Evolutionary conservation across 2,113 vertebrate species (phyloP).

Genomic region (Catharus fuscescens): DNA sequence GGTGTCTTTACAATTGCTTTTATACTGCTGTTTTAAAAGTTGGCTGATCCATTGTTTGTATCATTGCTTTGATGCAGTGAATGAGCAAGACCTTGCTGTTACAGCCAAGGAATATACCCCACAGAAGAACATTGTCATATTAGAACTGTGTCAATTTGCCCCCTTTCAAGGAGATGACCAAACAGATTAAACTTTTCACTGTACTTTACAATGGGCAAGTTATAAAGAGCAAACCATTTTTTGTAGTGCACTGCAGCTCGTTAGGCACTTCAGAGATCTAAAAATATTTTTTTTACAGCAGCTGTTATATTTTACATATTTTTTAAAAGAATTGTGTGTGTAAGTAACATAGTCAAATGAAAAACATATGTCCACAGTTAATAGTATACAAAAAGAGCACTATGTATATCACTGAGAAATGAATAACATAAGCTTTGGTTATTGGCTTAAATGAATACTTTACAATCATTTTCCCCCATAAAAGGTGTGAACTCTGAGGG

Average conservation of each 20-base stretch:
- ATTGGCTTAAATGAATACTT: constrained; percentile 77
- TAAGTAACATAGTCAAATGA: constrained; percentile 73
- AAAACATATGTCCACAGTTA: constrained; percentile 74
- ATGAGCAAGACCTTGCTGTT: constrained; percentile 25
- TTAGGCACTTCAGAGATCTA: constrained; percentile 70
- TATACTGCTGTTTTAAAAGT: constrained; percentile 44
- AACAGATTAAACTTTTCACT: background rate
- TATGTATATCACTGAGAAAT: constrained; percentile 67
- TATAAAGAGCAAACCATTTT: constrained; percentile 61
- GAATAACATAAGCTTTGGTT: constrained; percentile 70
- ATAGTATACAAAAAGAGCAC: constrained; percentile 73
- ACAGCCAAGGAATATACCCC: background rate
- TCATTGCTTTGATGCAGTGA: constrained; percentile 20
- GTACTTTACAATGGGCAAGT: background rate
- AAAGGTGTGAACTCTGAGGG: constrained; percentile 69
- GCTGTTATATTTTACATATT: constrained; percentile 74
- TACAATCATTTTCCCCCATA: constrained; percentile 72
- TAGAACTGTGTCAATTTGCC: background rate
- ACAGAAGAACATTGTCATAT: background rate
- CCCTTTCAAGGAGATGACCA: constrained; percentile 40
- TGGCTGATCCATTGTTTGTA: constrained; percentile 59
- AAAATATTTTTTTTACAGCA: constrained; percentile 68
- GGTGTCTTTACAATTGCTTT: constrained; percentile 64
- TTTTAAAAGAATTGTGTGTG: constrained; percentile 61
- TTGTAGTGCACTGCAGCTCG: constrained; percentile 62